phyloP scores from a whole-genome alignment of 2,113 vertebrate genomes.

The Cyprinodon tularosa region DNA sequence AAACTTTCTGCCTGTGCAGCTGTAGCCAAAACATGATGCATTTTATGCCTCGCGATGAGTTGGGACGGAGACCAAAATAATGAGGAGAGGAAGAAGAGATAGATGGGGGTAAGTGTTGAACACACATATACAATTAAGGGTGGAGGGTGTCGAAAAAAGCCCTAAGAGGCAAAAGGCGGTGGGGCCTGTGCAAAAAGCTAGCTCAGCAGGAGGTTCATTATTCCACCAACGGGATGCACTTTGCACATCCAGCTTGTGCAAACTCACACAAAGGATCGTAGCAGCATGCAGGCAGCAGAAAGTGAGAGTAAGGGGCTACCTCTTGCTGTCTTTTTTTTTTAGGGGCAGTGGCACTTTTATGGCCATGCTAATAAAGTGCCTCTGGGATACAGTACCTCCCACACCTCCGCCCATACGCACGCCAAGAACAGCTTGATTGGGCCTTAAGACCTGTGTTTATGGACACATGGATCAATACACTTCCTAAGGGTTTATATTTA shows the following conservation, averaged over 20 bases:
- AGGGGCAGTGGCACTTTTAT: conserved; percentile 71
- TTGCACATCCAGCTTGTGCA: conserved; percentile 71
- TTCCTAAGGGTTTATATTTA: conserved; percentile 70
- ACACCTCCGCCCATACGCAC: conserved; percentile 61
- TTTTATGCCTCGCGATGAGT: conserved; percentile 20
- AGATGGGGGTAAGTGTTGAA: conserved; percentile 60
- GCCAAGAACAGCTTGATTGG: conserved; percentile 64
- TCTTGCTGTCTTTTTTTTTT: conserved; percentile 51
- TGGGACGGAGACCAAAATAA: conserved; percentile 18
- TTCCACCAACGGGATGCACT: conserved; percentile 71
- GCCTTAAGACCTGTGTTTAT: conserved; percentile 66
- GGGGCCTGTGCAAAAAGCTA: conserved; percentile 61
- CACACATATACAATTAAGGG: conserved; percentile 53
- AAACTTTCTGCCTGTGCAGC: conserved; percentile 57
- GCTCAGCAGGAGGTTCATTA: conserved; percentile 77
- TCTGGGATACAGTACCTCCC: conserved; percentile 61
- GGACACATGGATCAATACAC: conserved; percentile 69
- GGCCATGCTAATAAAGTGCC: conserved; percentile 73
- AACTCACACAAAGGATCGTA: conserved; percentile 72
- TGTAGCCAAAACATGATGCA: conserved; percentile 63
- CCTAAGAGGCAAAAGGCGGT: conserved; percentile 67
- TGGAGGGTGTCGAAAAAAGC: conserved; percentile 44
- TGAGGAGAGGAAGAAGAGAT: conserved; percentile 39
- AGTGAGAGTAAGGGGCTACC: conserved; percentile 43
- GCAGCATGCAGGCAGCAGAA: conserved; percentile 45